Evolutionary conservation across 2,797 vertebrate genomes (phyloP).

Genomic region (Myripristis jacobus): DNA sequence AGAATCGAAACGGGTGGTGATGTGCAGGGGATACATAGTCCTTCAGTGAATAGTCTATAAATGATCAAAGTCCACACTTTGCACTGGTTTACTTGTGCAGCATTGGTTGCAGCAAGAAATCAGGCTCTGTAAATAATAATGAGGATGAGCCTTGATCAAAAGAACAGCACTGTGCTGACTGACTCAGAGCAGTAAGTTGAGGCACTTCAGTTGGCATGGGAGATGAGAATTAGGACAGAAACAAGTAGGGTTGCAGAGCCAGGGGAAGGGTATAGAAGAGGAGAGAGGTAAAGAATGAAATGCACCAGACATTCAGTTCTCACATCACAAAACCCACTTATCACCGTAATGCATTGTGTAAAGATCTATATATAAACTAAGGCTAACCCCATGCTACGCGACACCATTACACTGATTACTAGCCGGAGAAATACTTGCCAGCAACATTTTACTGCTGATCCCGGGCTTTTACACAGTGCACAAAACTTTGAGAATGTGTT

Average conservation of each 20-base stretch:
- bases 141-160: constrained; percentile 63
- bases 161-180: constrained; percentile 38
- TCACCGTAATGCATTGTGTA: constrained; percentile 19
- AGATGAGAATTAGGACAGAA: constrained; percentile 43
- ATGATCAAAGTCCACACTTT: constrained; percentile 66
- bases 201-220: constrained; percentile 12
- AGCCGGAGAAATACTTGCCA: constrained; percentile 39
- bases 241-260: constrained; percentile 9
- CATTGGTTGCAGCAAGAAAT: constrained; percentile 34
- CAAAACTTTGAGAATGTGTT: constrained; percentile 31
- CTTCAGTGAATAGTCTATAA: constrained; percentile 64
- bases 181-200: constrained; percentile 27
- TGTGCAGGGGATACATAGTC: constrained; percentile 35
- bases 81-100: constrained; percentile 20
- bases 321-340: constrained; percentile 26
- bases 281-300: constrained; percentile 10
- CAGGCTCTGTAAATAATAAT: constrained; percentile 58
- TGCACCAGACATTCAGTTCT: background rate
- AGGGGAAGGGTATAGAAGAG: background rate
- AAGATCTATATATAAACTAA: constrained; percentile 46
- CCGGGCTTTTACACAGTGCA: constrained; percentile 39
- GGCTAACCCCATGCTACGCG: constrained; percentile 24
- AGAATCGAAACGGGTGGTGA: constrained; percentile 11
- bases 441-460: constrained; percentile 65
- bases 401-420: constrained; percentile 61